phyloP scores from a whole-genome alignment of 1,140 invertebrate genomes.

The Euwallacea fornicatus region DNA sequence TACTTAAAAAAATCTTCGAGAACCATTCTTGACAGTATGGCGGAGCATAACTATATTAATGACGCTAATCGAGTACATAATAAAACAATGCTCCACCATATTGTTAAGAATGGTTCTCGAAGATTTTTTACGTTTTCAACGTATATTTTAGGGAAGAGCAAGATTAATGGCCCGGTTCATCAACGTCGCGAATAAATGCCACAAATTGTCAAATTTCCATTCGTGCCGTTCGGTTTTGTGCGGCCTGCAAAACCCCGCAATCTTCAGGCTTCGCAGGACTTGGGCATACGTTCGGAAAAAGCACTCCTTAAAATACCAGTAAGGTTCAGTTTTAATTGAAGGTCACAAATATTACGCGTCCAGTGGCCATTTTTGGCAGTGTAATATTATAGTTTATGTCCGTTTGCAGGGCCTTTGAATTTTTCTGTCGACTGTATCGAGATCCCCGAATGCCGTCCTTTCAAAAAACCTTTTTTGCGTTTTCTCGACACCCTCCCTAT shows the following conservation, averaged over 20 bases:
- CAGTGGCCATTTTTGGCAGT: neutral
- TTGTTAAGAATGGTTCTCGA: no score
- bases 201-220: constrained; percentile 58
- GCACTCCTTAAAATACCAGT: constrained; percentile 59
- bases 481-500: constrained; percentile 48
- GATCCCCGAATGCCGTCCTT: constrained; percentile 51
- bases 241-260: constrained; percentile 58
- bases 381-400: constrained; percentile 25
- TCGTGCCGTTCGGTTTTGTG: constrained; percentile 58
- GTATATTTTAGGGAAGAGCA: constrained; percentile 52
- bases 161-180: constrained; percentile 58
- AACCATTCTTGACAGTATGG: no score
- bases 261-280: constrained; percentile 56
- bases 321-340: constrained; percentile 24
- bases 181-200: constrained; percentile 59
- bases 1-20: no score
- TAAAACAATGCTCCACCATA: no score
- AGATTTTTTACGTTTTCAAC: neutral
- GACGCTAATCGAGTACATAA: no score
- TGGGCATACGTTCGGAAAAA: constrained; percentile 58
- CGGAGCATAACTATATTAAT: no score
- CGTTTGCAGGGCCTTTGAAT: constrained; percentile 51
- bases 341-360: neutral
- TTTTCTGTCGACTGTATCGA: constrained; percentile 55
- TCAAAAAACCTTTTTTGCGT: constrained; percentile 51